Conservation (phyloP, 2,797 vertebrate genomes). For the Enteromius thamalakanensis region DNA sequence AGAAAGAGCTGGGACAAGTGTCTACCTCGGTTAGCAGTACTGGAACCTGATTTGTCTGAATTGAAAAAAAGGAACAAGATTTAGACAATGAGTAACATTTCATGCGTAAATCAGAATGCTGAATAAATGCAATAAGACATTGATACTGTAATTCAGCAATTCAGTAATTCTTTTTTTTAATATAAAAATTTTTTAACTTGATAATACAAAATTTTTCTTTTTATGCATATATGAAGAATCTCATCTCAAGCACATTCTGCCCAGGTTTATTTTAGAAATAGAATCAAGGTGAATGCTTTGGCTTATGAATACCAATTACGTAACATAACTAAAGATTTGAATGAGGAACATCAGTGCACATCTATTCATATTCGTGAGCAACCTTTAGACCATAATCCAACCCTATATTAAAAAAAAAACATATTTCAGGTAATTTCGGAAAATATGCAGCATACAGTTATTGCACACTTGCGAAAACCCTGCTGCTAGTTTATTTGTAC, state of each 20-base stretch:
- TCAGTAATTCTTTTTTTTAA: neutral
- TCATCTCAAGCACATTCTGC: neutral
- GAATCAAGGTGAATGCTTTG: neutral
- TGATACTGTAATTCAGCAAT: neutral
- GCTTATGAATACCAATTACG: neutral
- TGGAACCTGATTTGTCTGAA: slow-evolving; percentile 25
- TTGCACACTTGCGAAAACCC: neutral
- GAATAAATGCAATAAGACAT: neutral
- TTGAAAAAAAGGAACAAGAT: neutral
- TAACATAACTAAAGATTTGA: neutral
- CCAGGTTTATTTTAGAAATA: neutral
- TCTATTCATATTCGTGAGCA: neutral
- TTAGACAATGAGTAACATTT: neutral
- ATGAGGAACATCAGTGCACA: neutral
- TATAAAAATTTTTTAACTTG: neutral
- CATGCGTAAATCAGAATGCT: slow-evolving; percentile 44
- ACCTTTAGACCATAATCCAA: neutral
- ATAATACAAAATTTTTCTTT: too few relatives aligned
- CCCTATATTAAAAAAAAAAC: neutral
- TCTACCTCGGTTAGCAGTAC: slow-evolving; percentile 77
- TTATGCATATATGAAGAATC: too few relatives aligned
- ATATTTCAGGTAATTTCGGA: neutral
- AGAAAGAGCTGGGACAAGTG: slow-evolving; percentile 77
- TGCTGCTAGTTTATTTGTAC: neutral
- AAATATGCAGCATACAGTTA: neutral